These are phyloP conservation scores for Sinodicranocentrus sp. DNA, from an alignment of 2,888 invertebrate species.

Conservation along the genomic window DNA sequence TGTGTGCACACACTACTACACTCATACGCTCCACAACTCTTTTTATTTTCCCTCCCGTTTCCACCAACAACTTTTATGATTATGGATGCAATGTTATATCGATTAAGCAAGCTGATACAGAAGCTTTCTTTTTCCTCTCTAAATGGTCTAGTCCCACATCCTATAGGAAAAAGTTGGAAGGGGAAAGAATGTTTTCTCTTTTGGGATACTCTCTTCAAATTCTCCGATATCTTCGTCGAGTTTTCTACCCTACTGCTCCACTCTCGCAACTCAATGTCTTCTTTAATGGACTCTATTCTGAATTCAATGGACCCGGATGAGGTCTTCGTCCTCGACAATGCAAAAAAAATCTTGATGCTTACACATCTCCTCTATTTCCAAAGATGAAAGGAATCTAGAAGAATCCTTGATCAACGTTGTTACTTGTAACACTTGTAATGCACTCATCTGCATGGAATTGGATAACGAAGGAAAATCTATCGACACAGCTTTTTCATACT, in stretches of 20 bases:
- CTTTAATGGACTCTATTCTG: not conserved
- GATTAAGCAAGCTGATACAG: conserved; percentile 49
- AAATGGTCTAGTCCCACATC: not conserved
- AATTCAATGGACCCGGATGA: too few relatives aligned
- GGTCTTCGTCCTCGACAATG: too few relatives aligned
- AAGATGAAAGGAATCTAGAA: not conserved
- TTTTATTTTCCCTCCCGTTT: conserved; percentile 1
- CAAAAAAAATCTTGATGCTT: too few relatives aligned
- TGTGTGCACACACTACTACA: conserved; percentile 3
- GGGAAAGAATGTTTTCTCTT: conserved; percentile 1
- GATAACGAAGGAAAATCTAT: not conserved
- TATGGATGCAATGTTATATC: conserved; percentile 49
- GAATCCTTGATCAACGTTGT: conserved; percentile 1
- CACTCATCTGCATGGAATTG: conserved; percentile 26
- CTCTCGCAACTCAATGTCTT: not conserved
- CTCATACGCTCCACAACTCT: not conserved
- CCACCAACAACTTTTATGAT: conserved; percentile 40
- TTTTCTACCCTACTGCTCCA: not conserved
- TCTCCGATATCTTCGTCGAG: not conserved
- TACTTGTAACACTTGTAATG: conserved; percentile 18
- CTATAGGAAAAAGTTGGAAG: not conserved
- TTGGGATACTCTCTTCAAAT: conserved; percentile 5
- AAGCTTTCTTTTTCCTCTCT: not conserved
- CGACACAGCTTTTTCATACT: too few relatives aligned
- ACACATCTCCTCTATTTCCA: not conserved